Percentiles rank a stretch among this genome's conserved stretches.
Conservation (phyloP, 2,113 vertebrate genomes). For the Pterocles gutturalis region DNA sequence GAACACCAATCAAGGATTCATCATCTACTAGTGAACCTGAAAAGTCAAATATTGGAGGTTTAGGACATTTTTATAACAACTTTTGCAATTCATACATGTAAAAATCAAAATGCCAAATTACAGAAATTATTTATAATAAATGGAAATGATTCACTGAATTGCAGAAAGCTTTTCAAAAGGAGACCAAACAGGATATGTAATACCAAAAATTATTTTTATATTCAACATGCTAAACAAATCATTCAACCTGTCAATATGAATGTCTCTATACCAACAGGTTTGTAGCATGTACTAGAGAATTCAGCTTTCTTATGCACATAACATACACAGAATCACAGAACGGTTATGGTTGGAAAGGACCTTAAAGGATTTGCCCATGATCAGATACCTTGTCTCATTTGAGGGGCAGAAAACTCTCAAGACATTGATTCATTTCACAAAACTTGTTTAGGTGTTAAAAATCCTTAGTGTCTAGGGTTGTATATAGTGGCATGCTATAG, state of each 20-base stretch:
- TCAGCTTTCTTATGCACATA: neutral
- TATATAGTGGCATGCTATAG: neutral
- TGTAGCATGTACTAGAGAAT: neutral
- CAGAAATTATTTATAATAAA: neutral
- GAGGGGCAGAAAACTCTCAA: neutral
- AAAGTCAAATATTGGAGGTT: neutral
- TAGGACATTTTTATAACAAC: neutral
- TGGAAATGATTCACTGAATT: neutral
- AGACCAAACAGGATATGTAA: neutral
- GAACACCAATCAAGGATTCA: slow-evolving; percentile 81
- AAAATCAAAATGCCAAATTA: neutral
- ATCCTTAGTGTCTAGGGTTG: neutral
- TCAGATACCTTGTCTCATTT: neutral
- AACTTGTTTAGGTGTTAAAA: neutral
- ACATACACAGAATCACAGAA: neutral
- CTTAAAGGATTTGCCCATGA: neutral
- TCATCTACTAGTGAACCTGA: slow-evolving; percentile 83
- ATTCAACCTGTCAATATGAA: neutral
- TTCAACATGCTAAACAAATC: neutral
- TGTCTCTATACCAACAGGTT: neutral
- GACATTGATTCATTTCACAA: neutral
- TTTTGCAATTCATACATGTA: neutral
- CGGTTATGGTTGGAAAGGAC: too few species aligned
- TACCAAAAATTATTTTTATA: neutral
- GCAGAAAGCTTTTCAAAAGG: neutral